Evolutionary conservation across 2,888 invertebrate species (phyloP), one percentile per base, ranked within the genome.

Genomic region (Campoplex nolae): DNA sequence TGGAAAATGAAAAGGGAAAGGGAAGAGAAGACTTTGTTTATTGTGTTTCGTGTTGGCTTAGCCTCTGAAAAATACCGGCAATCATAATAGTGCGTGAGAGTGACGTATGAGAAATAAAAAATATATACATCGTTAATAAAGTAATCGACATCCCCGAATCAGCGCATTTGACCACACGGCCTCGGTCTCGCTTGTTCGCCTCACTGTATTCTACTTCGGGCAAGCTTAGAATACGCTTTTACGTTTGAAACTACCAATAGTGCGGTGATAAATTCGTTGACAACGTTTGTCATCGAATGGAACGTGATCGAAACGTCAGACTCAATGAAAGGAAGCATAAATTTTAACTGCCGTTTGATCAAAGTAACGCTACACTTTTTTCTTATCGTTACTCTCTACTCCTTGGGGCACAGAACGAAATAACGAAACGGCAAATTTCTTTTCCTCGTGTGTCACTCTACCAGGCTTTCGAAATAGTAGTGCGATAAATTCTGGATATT

Each of bases 1-100:
- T 32, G 32, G 16, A 62, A 32, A 13, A 62, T 62, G 62, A 32
- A 62, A 62, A 62, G 62, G 62, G 62, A 28, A 32, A 62, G 9
- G 32, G 32, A 62, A 62, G 62, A 62, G 16, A 62, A 62, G 13
- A 32, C 32, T 62, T 62, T 6, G 11, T 42, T 51, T n/a, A 28
- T 32, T 38, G 79, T 58, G 79, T 70, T n/a, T 62, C 35, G 79
- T 68, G 78, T 68, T 70, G 75, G 75, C 42, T 28, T 54, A 56
- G 51, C 42, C 65, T 71, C 48, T 68, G 38, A n/a, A 3, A 35
- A 68, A n/a, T 75, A 51, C 70, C 62, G 75, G 75, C 70, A 18
- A 62, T 75, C 51, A 58, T 70, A 65, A 58, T 67, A 51, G 67
- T 84, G 78, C 28, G 38, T 3, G 6, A 62, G 67, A 38, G 38